Percentiles rank a stretch among this genome's conserved stretches.
phyloP scores from a whole-genome alignment of 2,888 invertebrate genomes.

The Lasius fuliginosus region DNA sequence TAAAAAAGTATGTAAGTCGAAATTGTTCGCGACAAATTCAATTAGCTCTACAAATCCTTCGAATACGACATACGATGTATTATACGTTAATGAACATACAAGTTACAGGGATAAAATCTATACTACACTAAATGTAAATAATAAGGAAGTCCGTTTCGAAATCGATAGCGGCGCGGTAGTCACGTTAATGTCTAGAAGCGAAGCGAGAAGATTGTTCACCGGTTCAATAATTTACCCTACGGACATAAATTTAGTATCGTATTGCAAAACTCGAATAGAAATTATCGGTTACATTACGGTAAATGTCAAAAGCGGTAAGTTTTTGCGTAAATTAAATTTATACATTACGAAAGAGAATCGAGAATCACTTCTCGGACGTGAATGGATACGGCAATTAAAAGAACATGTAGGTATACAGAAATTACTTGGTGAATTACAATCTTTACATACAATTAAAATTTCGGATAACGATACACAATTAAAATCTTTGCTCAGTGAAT shows the following conservation, averaged over 20 bases:
- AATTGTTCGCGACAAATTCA: background rate
- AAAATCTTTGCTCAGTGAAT: too few species aligned
- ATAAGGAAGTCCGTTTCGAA: background rate
- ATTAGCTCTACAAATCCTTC: too few species aligned
- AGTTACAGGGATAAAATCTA: background rate
- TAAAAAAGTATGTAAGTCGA: background rate
- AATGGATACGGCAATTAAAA: too few species aligned
- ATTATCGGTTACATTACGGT: too few species aligned
- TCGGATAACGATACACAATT: too few species aligned
- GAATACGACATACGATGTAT: too few species aligned
- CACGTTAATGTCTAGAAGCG: background rate
- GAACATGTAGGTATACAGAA: too few species aligned
- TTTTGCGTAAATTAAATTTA: background rate
- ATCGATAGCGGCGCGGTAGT: background rate
- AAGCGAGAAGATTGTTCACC: background rate
- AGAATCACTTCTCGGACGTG: background rate
- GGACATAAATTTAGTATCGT: too few species aligned
- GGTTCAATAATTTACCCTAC: too few species aligned
- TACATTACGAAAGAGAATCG: background rate
- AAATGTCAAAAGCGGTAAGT: background rate
- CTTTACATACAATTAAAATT: too few species aligned
- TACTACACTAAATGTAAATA: background rate
- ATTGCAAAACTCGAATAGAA: too few species aligned
- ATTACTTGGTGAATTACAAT: too few species aligned
- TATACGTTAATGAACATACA: background rate